phyloP scores from a whole-genome alignment of 2,113 vertebrate species.

The Ailuropoda melanoleuca region DNA sequence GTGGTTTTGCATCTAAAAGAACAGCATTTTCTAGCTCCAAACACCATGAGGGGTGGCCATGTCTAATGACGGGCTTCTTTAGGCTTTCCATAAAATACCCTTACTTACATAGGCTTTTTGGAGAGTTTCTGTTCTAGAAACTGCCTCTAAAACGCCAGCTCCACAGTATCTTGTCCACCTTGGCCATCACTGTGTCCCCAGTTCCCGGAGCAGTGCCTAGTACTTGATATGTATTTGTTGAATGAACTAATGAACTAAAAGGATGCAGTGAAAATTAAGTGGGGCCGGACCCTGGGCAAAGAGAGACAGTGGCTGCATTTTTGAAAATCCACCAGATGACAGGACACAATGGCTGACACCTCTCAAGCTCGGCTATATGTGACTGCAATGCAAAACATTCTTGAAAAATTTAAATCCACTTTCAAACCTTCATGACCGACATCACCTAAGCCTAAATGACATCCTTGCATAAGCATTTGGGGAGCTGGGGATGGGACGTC shows the following conservation, averaged over 20 bases:
- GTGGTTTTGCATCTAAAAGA: neutral
- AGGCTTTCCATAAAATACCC: neutral
- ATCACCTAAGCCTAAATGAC: neutral
- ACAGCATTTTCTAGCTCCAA: neutral
- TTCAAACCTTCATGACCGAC: neutral
- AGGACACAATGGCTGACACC: too few species aligned
- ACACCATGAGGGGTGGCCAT: accelerated
- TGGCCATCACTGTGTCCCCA: neutral
- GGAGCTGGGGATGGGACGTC: neutral
- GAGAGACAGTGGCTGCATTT: neutral
- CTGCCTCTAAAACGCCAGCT: neutral
- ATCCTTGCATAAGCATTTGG: too few species aligned
- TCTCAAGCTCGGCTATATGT: neutral
- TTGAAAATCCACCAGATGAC: neutral
- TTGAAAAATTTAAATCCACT: neutral
- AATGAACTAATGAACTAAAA: neutral
- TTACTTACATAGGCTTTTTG: neutral
- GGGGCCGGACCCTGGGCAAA: too few species aligned
- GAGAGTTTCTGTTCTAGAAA: neutral
- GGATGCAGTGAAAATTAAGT: neutral
- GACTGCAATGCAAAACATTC: neutral
- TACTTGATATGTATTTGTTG: accelerated
- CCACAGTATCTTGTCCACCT: accelerated
- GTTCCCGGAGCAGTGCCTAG: neutral
- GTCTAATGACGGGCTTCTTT: neutral